Conservation (phyloP, 2,888 invertebrate genomes). For the Hecatera dysodea region DNA sequence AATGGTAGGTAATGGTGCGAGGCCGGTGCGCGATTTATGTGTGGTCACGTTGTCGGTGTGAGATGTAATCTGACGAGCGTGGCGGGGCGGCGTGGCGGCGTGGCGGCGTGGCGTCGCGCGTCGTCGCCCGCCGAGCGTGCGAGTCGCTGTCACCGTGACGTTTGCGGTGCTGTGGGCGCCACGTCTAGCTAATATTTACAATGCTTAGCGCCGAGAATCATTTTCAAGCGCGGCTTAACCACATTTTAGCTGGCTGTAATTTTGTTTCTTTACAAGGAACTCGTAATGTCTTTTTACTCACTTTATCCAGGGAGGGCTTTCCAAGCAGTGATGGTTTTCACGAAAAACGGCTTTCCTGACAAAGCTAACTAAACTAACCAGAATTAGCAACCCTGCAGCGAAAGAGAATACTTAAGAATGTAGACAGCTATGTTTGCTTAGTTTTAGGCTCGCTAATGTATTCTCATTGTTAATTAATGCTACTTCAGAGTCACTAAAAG, state of each 20-base stretch:
- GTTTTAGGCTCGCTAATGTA: constrained; percentile 12
- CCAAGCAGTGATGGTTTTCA: constrained; percentile 15
- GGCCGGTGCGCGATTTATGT: constrained; percentile 79
- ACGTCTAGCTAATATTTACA: constrained; percentile 75
- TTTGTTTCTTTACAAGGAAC: constrained; percentile 45
- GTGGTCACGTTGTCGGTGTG: constrained; percentile 73
- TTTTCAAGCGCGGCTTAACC: constrained; percentile 71
- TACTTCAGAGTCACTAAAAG: constrained; percentile 10
- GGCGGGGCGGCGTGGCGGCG: constrained; percentile 39
- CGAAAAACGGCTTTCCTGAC: constrained; percentile 36
- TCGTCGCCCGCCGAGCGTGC: constrained; percentile 29
- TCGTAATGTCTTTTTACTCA: not conserved
- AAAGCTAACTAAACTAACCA: constrained; percentile 60
- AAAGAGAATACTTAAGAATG: constrained; percentile 32
- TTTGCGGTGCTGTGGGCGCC: constrained; percentile 66
- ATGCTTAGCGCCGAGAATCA: constrained; percentile 70
- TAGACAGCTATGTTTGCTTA: constrained; percentile 14
- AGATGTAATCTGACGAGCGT: constrained; percentile 65
- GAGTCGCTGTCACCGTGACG: constrained; percentile 53
- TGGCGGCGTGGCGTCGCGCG: constrained; percentile 33
- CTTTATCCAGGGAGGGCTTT: constrained; percentile 23
- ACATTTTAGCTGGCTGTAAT: constrained; percentile 71
- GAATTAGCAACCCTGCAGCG: constrained; percentile 34
- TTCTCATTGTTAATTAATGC: constrained; percentile 9
- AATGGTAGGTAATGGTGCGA: constrained; percentile 71